Evolutionary conservation across 2,888 invertebrate species (phyloP), one percentile per base, ranked within the genome.

Genomic region (Xestia c-nigrum): DNA sequence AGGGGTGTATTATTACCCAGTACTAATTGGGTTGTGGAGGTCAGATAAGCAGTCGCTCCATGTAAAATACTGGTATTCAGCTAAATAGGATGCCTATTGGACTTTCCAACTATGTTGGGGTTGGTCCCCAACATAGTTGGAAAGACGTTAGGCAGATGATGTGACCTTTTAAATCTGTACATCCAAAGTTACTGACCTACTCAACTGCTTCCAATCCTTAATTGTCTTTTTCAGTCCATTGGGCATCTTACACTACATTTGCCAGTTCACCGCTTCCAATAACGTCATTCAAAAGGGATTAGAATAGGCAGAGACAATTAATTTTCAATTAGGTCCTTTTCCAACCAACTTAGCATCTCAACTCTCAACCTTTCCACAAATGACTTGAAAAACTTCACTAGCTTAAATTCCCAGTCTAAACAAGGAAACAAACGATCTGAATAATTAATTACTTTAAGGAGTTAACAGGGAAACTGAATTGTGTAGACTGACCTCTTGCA

Each of bases 371-470:
- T 59, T 69, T 50, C 12, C 72, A 61, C 61, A 50, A 74, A 72
- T 69, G 46, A 31, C 21, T 67, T 50, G 21, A 9, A 61, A 78
- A 86, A 73, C 84, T 67, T 74, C 72, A 38, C 52, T 47, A 72
- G 52, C 65, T 74, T 72, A 68, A 81, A 65, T 81, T 81, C 55
- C 67, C 40, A 80, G 61, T 70, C 43, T 38, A 70, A 83, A 85
- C 74, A 73, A 57, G 38, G 72, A 72, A 76, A 84, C 84, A 74
- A 73, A 79, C 52, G 52, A 73, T 68, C 46, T 68, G 55, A 79
- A 77, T 84, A 82, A 84, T 81, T 81, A 84, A 84, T 84, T 74
- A 74, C 43, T 76, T 61, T 61, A 69, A 78, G 55, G 19, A 57
- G 65, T 38, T 57, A 59, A 63, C 64, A 12, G 38, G 52, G 31